These are phyloP conservation scores for Gracilinanus agilis DNA, from an alignment of 2,113 vertebrate genomes.

Conservation along the genomic window DNA sequence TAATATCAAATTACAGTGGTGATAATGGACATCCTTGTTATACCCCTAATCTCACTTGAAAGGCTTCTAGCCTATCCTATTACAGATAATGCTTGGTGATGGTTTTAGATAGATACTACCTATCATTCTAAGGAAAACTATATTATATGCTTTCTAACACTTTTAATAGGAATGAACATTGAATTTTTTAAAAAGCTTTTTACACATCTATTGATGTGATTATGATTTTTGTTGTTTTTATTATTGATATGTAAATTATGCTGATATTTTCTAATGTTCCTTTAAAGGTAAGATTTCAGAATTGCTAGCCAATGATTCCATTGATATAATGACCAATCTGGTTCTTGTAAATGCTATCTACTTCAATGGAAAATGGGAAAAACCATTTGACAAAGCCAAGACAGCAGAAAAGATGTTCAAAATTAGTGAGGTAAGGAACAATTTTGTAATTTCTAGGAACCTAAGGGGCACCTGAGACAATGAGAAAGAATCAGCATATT, in stretches of 20 bases:
- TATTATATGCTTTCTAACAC: too few relatives aligned
- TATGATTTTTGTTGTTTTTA: too few relatives aligned
- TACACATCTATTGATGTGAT: too few relatives aligned
- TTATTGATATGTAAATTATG: background rate
- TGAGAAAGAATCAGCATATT: background rate
- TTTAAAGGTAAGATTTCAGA: slow-evolving; percentile 87
- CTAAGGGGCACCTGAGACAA: background rate
- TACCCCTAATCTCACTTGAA: too few relatives aligned
- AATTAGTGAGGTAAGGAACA: slow-evolving; percentile 75
- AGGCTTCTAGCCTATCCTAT: too few relatives aligned
- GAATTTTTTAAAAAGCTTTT: too few relatives aligned
- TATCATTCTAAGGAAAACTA: too few relatives aligned
- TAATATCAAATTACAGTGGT: too few relatives aligned
- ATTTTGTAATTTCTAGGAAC: background rate
- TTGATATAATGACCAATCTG: slow-evolving; percentile 79
- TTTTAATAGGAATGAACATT: too few relatives aligned
- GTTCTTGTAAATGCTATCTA: slow-evolving; percentile 88
- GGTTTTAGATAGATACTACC: too few relatives aligned
- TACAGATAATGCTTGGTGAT: too few relatives aligned
- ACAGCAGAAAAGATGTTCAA: slow-evolving; percentile 86
- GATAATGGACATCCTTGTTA: too few relatives aligned
- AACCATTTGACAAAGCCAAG: slow-evolving; percentile 74
- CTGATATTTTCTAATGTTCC: background rate
- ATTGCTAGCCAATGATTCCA: slow-evolving; percentile 81
- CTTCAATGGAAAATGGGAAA: slow-evolving; percentile 88